These are phyloP conservation scores for Pammene aurita DNA, from an alignment of 2,888 invertebrate species.

Conservation along the genomic window DNA sequence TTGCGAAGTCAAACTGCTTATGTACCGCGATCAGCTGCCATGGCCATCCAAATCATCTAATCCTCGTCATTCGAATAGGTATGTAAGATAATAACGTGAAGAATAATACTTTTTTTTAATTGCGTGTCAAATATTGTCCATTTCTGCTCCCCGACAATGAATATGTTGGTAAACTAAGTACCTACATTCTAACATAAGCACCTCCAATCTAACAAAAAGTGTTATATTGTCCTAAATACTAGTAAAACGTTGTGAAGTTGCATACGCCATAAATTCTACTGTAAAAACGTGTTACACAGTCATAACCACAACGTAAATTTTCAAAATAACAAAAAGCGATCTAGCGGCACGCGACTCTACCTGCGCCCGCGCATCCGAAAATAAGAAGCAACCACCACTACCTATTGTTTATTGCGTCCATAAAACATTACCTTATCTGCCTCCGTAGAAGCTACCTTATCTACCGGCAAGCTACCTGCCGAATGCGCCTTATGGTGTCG, in stretches of 20 bases:
- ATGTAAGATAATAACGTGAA: too few species aligned
- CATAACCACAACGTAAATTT: neutral
- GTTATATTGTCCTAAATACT: too few species aligned
- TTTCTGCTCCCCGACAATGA: too few species aligned
- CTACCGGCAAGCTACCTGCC: neutral
- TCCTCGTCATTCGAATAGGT: too few species aligned
- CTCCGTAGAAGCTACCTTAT: conserved; percentile 2
- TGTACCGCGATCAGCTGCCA: too few species aligned
- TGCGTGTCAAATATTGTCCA: too few species aligned
- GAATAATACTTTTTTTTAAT: too few species aligned
- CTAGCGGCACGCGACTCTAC: conserved; percentile 13
- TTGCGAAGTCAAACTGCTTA: too few species aligned
- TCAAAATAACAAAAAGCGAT: neutral
- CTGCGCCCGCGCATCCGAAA: neutral
- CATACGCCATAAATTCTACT: neutral
- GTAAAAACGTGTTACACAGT: neutral
- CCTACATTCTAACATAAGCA: too few species aligned
- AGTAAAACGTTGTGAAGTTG: neutral
- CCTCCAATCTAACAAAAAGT: too few species aligned
- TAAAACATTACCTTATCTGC: conserved; percentile 10
- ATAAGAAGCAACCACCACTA: neutral
- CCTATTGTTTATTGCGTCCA: conserved; percentile 21
- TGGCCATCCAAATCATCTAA: too few species aligned
- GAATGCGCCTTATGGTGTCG: neutral
- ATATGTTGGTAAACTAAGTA: too few species aligned